These are phyloP conservation scores for Hermaeophaga mercurialis DNA, from an alignment of 2,888 invertebrate genomes.

Conservation along the genomic window DNA sequence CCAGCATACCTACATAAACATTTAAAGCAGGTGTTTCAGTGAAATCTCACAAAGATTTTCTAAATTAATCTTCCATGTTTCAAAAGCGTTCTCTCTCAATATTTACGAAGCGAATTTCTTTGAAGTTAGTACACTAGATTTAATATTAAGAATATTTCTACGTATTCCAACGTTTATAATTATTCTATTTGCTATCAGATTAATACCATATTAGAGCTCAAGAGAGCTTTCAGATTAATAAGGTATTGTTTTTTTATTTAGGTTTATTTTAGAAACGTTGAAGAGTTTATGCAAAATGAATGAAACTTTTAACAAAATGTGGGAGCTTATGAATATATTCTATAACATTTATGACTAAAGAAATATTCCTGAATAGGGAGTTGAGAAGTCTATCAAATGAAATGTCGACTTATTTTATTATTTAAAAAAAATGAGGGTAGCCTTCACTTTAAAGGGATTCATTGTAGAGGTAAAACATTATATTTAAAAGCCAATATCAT, in stretches of 20 bases:
- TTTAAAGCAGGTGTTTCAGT: conserved; percentile 24
- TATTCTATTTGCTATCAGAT: conserved; percentile 18
- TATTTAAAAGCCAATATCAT: no score
- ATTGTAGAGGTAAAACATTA: no score
- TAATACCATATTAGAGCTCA: background rate
- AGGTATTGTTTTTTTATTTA: background rate
- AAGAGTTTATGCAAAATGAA: no score
- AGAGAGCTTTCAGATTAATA: background rate
- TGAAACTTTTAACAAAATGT: no score
- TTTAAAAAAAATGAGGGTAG: no score
- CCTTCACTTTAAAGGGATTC: no score
- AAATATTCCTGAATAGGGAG: no score
- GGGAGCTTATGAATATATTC: no score
- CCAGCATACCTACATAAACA: conserved; percentile 17
- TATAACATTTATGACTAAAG: no score
- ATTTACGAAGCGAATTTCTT: conserved; percentile 26
- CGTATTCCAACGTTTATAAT: conserved; percentile 21
- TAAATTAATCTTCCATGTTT: conserved; percentile 21
- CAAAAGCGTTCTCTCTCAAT: conserved; percentile 23
- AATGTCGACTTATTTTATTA: no score
- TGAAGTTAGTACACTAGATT: conserved; percentile 29
- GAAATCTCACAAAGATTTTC: conserved; percentile 23
- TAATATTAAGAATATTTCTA: conserved; percentile 23
- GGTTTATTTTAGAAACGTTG: no score
- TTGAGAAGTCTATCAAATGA: no score